These are phyloP conservation scores for Stegodyphus mimosarum DNA, from an alignment of 1,140 invertebrate genomes.

Conservation along the genomic window DNA sequence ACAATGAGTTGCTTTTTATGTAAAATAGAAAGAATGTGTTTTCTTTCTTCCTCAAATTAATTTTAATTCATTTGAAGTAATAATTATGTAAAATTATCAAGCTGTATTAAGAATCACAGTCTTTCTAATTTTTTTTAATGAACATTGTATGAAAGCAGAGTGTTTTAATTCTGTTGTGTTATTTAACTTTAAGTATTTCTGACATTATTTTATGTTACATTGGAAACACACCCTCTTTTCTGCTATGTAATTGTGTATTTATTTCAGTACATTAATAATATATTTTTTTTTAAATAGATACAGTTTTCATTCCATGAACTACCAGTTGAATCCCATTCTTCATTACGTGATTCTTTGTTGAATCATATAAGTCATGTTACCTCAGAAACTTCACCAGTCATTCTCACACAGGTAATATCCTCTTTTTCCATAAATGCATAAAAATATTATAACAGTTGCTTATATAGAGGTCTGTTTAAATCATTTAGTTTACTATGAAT, in stretches of 20 bases:
- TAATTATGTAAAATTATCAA: no score
- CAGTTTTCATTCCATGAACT: conserved; percentile 94
- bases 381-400: conserved; percentile 82
- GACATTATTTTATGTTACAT: no score
- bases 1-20: no score
- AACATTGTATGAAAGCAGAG: neutral
- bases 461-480: no score
- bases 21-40: no score
- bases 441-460: neutral
- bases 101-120: no score
- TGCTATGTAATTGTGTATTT: no score
- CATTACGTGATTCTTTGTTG: conserved; percentile 90
- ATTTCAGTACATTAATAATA: neutral
- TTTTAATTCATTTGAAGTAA: no score
- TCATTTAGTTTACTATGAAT: no score
- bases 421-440: neutral
- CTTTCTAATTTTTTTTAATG: no score
- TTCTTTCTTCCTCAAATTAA: no score
- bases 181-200: neutral
- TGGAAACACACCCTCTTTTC: no score
- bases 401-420: conserved; percentile 82
- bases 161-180: neutral
- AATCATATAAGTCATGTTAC: conserved; percentile 87
- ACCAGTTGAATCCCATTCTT: conserved; percentile 83
- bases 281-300: conserved; percentile 67